These are phyloP conservation scores for Lagocephalus sceleratus DNA, from an alignment of 2,797 vertebrate genomes.

Conservation along the genomic window DNA sequence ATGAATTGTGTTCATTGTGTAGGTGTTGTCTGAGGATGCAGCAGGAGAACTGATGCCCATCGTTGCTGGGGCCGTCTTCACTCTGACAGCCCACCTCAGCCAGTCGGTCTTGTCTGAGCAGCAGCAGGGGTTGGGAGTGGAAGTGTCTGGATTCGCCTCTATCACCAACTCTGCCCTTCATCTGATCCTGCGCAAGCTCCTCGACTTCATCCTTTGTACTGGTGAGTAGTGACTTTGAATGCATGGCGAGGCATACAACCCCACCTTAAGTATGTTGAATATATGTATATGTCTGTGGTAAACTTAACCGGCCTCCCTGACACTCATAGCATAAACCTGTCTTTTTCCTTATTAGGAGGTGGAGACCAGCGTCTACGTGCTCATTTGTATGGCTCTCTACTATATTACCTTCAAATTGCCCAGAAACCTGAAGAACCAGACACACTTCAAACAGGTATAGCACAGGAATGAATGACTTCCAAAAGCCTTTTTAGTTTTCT, in stretches of 20 bases:
- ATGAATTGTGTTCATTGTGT: neutral
- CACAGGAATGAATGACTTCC: neutral
- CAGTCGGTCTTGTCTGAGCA: constrained; percentile 92
- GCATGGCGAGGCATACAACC: neutral
- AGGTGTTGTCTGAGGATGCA: constrained; percentile 94
- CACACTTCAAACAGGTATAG: constrained; percentile 88
- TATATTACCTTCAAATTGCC: constrained; percentile 96
- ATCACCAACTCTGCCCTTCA: constrained; percentile 96
- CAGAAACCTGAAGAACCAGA: constrained; percentile 98
- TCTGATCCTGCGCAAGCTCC: constrained; percentile 91
- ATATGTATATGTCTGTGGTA: too few species aligned
- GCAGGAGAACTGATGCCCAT: constrained; percentile 95
- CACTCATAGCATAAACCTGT: too few species aligned
- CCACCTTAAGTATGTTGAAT: neutral
- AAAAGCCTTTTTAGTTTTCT: neutral
- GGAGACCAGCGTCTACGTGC: constrained; percentile 95
- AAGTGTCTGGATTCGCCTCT: constrained; percentile 85
- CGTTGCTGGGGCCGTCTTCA: constrained; percentile 94
- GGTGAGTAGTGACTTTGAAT: constrained; percentile 67
- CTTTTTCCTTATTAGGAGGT: constrained; percentile 76
- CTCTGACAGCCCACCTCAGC: constrained; percentile 92
- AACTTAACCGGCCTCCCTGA: neutral
- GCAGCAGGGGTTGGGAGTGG: constrained; percentile 81
- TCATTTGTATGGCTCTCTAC: constrained; percentile 91
- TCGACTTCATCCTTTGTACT: constrained; percentile 96